Percentiles rank a stretch among this genome's conserved stretches.
phyloP scores from a whole-genome alignment of 2,113 vertebrate genomes.

The Mugil cephalus region DNA sequence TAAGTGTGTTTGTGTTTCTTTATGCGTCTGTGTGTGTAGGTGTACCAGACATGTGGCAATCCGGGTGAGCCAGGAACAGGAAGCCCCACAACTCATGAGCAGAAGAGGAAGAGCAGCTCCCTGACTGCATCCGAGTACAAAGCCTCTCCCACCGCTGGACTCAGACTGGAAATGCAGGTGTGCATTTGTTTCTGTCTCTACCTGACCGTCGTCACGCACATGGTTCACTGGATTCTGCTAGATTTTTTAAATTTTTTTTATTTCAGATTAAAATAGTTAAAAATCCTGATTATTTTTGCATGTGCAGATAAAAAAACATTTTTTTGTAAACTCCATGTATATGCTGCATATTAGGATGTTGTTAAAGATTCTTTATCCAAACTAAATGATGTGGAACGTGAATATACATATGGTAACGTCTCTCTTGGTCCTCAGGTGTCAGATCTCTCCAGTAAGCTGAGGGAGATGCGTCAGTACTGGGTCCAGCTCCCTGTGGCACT shows the following conservation, averaged over 20 bases:
- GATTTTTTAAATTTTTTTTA: too few relatives aligned
- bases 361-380: too few relatives aligned
- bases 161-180: slow-evolving; percentile 89
- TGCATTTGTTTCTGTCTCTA: background rate
- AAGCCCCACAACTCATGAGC: slow-evolving; percentile 81
- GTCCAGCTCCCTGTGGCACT: slow-evolving; percentile 86
- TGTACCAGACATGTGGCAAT: slow-evolving; percentile 91
- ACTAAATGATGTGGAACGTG: too few relatives aligned
- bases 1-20: background rate
- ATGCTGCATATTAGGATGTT: too few relatives aligned
- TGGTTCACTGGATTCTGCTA: too few relatives aligned
- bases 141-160: slow-evolving; percentile 69
- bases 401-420: too few relatives aligned
- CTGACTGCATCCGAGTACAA: slow-evolving; percentile 84
- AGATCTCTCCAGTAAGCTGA: slow-evolving; percentile 90
- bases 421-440: slow-evolving; percentile 83
- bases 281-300: too few relatives aligned
- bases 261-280: too few relatives aligned
- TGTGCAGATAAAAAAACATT: too few relatives aligned
- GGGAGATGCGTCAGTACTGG: slow-evolving; percentile 91
- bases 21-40: slow-evolving; percentile 78
- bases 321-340: too few relatives aligned
- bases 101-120: slow-evolving; percentile 76
- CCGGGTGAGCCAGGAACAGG: slow-evolving; percentile 85
- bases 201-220: too few relatives aligned